Evolutionary conservation across 2,888 invertebrate species (phyloP), one percentile per base, ranked within the genome.

Genomic region (Drosophila merina): DNA sequence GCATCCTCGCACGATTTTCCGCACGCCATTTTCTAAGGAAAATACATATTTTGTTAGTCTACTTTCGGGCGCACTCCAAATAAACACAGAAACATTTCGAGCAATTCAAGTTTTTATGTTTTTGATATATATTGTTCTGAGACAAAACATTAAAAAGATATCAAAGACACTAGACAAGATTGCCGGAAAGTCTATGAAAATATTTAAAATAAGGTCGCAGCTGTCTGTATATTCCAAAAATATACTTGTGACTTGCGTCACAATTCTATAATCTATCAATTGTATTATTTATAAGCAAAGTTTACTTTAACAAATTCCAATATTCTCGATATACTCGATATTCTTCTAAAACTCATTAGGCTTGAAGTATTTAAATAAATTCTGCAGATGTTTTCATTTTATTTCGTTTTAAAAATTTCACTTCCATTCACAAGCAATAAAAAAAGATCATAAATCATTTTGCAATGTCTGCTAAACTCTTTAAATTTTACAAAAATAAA

Each of bases 1-100:
- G 56, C 89, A 90, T 68, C 79, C 89, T 30, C 89, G 83, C 47
- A 89, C 76, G 25, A 79, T 72, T 56, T 88, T 89, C 10, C 59
- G 69, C n/a, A 76, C 75, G 57, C 82, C 85, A 57, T 86, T 64
- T 76, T 90, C 89, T 89, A 77, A 0, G 63, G 64, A 38, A 49
- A 42, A 38, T 52, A 68, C 62, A 72, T 47, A 47, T 57, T 55
- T 20, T 14, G 66, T 62, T 20, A 52, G 84, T 73, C 77, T 80
- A 75, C 81, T 80, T 84, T 80, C 56, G 33, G 79, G 86, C 42
- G 38, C 25, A 4, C 3, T 25, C 8, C 6, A 6, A 31, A 62
- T 26, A 26, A 59, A 38, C n/a, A n/a, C 9, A 45, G 36, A 45
- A 28, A 4, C 3, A 25, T 25, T 30, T 30, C 14, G 9, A 36